Conservation (phyloP, 1,140 invertebrate genomes). For the Hirudo medicinalis region DNA sequence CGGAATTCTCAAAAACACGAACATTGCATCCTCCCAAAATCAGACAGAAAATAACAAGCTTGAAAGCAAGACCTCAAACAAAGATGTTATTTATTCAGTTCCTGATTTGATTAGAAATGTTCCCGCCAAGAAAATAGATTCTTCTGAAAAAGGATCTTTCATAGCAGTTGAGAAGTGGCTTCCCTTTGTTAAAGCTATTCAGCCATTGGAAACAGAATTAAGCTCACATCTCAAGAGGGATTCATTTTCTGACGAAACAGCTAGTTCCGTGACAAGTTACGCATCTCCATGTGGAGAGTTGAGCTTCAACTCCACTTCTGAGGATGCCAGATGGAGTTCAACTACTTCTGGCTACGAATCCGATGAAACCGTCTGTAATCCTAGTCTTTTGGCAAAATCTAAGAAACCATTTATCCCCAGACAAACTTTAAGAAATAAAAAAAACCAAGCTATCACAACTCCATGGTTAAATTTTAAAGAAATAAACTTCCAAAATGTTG, state of each 20-base stretch:
- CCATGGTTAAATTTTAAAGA: background rate
- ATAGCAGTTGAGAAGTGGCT: background rate
- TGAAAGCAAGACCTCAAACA: background rate
- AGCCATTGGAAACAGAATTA: background rate
- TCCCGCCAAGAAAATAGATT: background rate
- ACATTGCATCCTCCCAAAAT: background rate
- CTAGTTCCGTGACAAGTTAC: background rate
- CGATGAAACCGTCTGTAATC: background rate
- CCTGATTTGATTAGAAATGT: constrained; percentile 8
- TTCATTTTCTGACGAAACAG: background rate
- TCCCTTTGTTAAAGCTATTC: background rate
- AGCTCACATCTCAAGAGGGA: too few relatives aligned
- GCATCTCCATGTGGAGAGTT: background rate
- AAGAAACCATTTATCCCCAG: background rate
- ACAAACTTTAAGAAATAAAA: background rate
- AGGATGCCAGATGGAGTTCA: too few relatives aligned
- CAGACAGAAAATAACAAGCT: background rate
- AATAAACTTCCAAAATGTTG: background rate
- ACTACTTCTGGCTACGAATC: too few relatives aligned
- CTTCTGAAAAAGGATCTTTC: background rate
- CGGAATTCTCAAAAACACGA: background rate
- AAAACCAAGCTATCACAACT: background rate
- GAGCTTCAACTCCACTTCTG: background rate
- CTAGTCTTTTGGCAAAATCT: background rate
- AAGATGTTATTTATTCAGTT: background rate